phyloP scores from a whole-genome alignment of 53 echinoderm and acorn worm genomes.

The Paracentrotus lividus region DNA sequence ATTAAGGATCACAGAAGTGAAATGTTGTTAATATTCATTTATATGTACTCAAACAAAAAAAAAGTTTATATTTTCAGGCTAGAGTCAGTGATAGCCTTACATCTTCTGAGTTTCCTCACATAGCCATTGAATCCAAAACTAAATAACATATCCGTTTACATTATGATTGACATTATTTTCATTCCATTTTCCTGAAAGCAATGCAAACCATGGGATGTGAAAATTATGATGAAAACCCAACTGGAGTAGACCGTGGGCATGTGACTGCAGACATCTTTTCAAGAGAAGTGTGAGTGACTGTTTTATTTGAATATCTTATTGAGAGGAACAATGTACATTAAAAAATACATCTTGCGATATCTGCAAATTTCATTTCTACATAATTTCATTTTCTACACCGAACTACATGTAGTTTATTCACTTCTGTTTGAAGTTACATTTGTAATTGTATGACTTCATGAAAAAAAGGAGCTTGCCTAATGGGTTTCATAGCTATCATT shows the following conservation, averaged over 20 bases:
- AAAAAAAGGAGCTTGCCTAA: no score
- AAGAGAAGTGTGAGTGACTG: slow-evolving; percentile 97
- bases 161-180: not conserved
- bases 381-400: no score
- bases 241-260: slow-evolving; percentile 80
- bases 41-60: no score
- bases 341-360: not conserved
- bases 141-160: not conserved
- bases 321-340: not conserved
- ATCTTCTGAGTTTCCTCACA: no score
- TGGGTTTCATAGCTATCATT: no score
- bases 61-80: no score
- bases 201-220: slow-evolving; percentile 86
- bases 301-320: not conserved
- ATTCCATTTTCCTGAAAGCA: no score
- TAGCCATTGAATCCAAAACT: not conserved
- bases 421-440: not conserved
- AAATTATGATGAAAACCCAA: slow-evolving; percentile 79
- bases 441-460: not conserved
- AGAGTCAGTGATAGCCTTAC: no score
- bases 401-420: no score
- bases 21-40: no score
- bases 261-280: slow-evolving; percentile 91
- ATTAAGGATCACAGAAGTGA: no score
- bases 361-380: no score